These are phyloP conservation scores for Eurystomus glaucurus DNA, from an alignment of 2,797 vertebrate species.

Conservation along the genomic window DNA sequence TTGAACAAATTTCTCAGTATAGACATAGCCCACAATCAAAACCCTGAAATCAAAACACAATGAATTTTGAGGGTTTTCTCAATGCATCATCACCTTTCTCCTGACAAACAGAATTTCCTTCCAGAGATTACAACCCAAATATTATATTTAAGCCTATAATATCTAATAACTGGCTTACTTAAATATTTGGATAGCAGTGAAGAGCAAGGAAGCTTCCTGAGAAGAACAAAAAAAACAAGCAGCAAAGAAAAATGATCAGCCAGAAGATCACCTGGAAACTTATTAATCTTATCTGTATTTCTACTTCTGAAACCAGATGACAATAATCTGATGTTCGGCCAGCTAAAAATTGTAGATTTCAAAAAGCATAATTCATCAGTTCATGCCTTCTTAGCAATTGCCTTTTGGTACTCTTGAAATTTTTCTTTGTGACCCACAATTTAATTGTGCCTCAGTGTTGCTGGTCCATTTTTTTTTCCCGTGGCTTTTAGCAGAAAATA, in stretches of 20 bases:
- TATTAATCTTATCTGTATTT: not conserved
- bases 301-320: not conserved
- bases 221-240: not conserved
- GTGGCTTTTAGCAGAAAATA: not conserved
- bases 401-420: not conserved
- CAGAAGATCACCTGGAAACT: not conserved
- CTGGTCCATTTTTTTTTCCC: not conserved
- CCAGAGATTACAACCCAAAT: not conserved
- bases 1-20: not conserved
- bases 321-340: not conserved
- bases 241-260: not conserved
- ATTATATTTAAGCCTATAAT: not conserved
- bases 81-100: not conserved
- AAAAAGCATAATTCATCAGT: not conserved
- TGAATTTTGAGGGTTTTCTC: not conserved
- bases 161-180: not conserved
- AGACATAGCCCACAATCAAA: not conserved
- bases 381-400: not conserved
- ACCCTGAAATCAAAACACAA: not conserved
- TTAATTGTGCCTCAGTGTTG: rapidly evolving
- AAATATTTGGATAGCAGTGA: not conserved
- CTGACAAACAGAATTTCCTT: not conserved
- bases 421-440: not conserved
- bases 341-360: not conserved
- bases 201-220: not conserved